Evolutionary conservation across 2,888 invertebrate species (phyloP), one percentile per base, ranked within the genome.

Genomic region (Caenorhabditis doughertyi): DNA sequence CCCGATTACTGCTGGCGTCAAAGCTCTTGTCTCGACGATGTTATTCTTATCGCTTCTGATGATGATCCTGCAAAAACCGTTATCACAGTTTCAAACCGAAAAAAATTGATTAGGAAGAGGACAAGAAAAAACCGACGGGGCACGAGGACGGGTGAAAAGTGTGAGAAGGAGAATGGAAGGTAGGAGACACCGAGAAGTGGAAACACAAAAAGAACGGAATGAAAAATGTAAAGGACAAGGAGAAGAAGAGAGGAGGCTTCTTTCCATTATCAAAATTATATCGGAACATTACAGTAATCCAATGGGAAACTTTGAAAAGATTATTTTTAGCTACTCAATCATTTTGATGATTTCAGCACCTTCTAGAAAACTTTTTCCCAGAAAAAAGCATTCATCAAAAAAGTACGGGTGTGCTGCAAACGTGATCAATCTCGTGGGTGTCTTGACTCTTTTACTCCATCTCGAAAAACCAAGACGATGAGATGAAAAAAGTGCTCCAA

Each of bases 401-500:
- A 27, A 23, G 16, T 13, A 29, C 16, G 11, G 13, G 58, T 3
- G 25, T 56, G 32, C 13, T 21, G 18, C 18, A 16, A 58, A 39
- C 16, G 23, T 58, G 9, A 42, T 27, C 42, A 60, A 60, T 60
- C 60, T 44, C 25, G 42, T 1, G 9, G 18, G 21, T 42, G 23
- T 42, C 16, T 3, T 35, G 42, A 39, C 13, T 16, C 21, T n/a
- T 1, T 23, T 7, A 2, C 13, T 16, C 56, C 25, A 35, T 32
- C n/a, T 21, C n/a, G 35, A 25, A 7, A 16, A 27, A 27, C 42
- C 27, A 18, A 47, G 42, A 13, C 42, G 16, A 42, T 27, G 29
- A 62, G 5, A 62, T 47, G 47, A 64, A 49, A 55, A 49, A n/a
- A 42, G 39, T 39, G 60, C 60, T 60, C 42, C 42, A 2, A n/a